Percentiles rank a stretch among this genome's conserved stretches.
phyloP scores from a whole-genome alignment of 2,888 invertebrate species.

The Blastobasis adustella region DNA sequence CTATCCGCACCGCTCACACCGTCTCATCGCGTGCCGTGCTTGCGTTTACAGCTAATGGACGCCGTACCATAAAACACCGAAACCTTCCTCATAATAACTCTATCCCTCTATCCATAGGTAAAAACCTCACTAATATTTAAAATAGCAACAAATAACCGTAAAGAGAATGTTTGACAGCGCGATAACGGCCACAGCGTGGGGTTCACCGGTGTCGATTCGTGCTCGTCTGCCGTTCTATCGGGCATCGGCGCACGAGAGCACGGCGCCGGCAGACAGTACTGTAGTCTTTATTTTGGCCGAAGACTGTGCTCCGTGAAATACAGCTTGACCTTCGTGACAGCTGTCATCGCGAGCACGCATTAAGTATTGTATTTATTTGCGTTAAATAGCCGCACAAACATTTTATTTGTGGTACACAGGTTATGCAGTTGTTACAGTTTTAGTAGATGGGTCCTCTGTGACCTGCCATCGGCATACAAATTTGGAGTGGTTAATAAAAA shows the following conservation, averaged over 20 bases:
- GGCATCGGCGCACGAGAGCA: conserved; percentile 53
- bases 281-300: neutral
- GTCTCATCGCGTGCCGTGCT: neutral
- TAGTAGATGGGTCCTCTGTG: no score
- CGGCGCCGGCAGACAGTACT: conserved; percentile 9
- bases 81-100: no score
- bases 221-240: conserved; percentile 57
- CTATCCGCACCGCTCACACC: no score
- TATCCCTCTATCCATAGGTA: no score
- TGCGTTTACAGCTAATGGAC: neutral
- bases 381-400: conserved; percentile 26
- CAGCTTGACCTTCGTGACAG: neutral
- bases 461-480: no score
- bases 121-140: no score
- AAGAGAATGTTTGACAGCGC: neutral
- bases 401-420: no score
- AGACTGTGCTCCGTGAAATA: neutral
- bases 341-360: conserved; percentile 5
- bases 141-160: neutral
- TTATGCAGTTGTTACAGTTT: no score
- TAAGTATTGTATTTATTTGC: conserved; percentile 35
- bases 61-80: no score
- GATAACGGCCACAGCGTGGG: conserved; percentile 27
- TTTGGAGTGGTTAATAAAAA: no score
- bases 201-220: conserved; percentile 54